A percentile compares a stretch with the other conserved stretches of the same genome.
These are phyloP conservation scores for Acronicta alni DNA, from an alignment of 2,888 invertebrate genomes.

Conservation along the genomic window DNA sequence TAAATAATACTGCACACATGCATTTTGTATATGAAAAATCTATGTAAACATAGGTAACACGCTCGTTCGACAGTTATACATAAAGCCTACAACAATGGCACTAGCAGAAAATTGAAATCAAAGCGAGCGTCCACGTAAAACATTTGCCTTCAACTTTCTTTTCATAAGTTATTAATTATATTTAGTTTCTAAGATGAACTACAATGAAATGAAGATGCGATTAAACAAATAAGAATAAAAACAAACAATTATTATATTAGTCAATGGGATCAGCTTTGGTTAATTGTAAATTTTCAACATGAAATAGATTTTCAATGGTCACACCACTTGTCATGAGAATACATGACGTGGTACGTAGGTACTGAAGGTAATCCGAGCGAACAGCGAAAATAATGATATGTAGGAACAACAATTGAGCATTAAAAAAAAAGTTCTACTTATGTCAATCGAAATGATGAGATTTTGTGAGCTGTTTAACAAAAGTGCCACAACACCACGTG, in stretches of 20 bases:
- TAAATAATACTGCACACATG: constrained; percentile 85
- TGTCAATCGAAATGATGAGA: constrained; percentile 92
- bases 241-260: constrained; percentile 64
- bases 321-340: constrained; percentile 59
- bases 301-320: constrained; percentile 59
- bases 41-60: constrained; percentile 82
- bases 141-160: constrained; percentile 40
- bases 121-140: constrained; percentile 32
- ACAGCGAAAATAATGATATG: constrained; percentile 57
- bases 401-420: constrained; percentile 64
- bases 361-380: constrained; percentile 52
- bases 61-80: constrained; percentile 54
- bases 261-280: constrained; percentile 73
- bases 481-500: constrained; percentile 94
- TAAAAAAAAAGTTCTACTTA: constrained; percentile 64
- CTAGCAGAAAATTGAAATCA: constrained; percentile 57
- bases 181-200: constrained; percentile 40
- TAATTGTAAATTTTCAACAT: constrained; percentile 63
- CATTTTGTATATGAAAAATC: constrained; percentile 70
- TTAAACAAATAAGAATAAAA: constrained; percentile 55
- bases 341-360: constrained; percentile 49
- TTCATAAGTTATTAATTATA: constrained; percentile 21
- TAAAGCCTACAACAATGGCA: constrained; percentile 64
- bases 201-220: constrained; percentile 56
- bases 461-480: constrained; percentile 93